These are phyloP conservation scores for Holacanthus passer DNA, from an alignment of 2,113 vertebrate genomes.

Conservation along the genomic window DNA sequence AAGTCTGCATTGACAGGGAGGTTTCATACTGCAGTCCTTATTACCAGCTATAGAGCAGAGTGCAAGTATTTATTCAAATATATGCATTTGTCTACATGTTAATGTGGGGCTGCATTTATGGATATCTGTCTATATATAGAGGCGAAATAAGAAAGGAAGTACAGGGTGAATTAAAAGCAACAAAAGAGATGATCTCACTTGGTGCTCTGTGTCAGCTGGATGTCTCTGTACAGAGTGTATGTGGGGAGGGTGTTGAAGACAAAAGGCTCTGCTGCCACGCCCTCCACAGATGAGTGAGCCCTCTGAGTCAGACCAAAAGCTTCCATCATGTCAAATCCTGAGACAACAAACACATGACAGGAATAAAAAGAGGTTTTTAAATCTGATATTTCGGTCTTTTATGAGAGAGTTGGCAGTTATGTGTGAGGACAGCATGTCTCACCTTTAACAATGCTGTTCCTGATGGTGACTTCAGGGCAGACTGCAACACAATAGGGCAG, in stretches of 20 bases:
- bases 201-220: constrained; percentile 90
- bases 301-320: constrained; percentile 90
- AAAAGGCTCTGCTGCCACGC: constrained; percentile 90
- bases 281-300: constrained; percentile 89
- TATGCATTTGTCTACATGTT: too few relatives aligned
- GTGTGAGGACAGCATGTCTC: neutral
- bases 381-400: neutral
- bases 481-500: constrained; percentile 76
- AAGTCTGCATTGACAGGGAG: neutral
- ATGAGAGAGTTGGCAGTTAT: neutral
- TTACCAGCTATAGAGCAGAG: neutral
- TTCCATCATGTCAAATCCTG: constrained; percentile 96
- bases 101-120: neutral
- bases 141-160: neutral
- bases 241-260: constrained; percentile 84
- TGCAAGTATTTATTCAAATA: neutral
- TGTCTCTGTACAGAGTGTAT: constrained; percentile 89
- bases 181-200: constrained; percentile 80
- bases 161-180: neutral
- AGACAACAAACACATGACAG: constrained; percentile 12
- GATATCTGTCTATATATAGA: neutral
- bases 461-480: constrained; percentile 85
- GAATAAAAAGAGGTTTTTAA: neutral
- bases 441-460: constrained; percentile 84
- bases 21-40: neutral